Evolutionary conservation across 2,888 invertebrate species (phyloP), one percentile per base, ranked within the genome.

Genomic region (Trypoxylon attenuatum): DNA sequence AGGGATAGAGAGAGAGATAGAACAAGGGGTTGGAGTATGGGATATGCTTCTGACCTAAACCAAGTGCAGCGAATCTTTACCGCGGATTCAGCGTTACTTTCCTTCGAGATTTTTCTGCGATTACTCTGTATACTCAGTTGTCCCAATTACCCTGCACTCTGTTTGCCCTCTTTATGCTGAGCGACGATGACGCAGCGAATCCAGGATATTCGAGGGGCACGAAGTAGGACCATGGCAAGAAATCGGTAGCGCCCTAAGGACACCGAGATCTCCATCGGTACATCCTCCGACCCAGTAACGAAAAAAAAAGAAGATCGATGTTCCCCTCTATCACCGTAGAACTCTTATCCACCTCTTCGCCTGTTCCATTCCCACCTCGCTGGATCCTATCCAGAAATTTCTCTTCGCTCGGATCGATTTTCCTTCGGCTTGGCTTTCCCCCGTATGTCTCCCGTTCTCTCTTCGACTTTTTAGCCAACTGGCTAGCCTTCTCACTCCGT

Each of bases 91-190:
- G n/a, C 54, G 39, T 27, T 51, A 41, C 39, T 52, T 15, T 53
- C 46, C 51, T 56, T 58, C n/a, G n/a, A 49, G 47, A 38, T 25
- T 15, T 50, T 53, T 46, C 33, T 6, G 47, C 56, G 47, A 70
- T 70, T 66, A 41, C 42, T 71, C 49, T 61, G 57, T 50, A 6
- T 47, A 43, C 43, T 74, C 71, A 71, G 74, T 74, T 65, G 57
- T 58, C 55, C 50, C 51, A 72, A 63, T 63, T 73, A 52, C 63
- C 29, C 42, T 39, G 19, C 25, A 13, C 42, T 29, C n/a, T n/a
- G n/a, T n/a, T n/a, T n/a, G n/a, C n/a, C n/a, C n/a, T n/a, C n/a
- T n/a, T n/a, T n/a, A n/a, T n/a, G n/a, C n/a, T n/a, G n/a, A n/a
- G n/a, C n/a, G n/a, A n/a, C n/a, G n/a, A n/a, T n/a, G n/a, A n/a